Percentiles rank a stretch among this genome's conserved stretches.
These are phyloP conservation scores for Bombus turneri DNA, from an alignment of 1,140 invertebrate genomes.

Conservation along the genomic window DNA sequence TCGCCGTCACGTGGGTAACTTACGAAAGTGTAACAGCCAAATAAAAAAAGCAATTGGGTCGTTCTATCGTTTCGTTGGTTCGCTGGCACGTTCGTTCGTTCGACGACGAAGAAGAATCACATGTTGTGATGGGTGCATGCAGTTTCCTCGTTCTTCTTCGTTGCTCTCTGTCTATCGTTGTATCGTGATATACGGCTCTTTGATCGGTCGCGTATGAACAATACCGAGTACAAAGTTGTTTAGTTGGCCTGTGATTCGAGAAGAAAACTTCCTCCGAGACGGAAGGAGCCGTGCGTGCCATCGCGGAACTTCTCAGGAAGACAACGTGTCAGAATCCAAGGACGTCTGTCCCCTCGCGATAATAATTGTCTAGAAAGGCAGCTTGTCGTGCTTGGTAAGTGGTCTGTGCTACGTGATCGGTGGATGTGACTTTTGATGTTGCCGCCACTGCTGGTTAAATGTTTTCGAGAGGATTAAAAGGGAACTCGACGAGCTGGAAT, in stretches of 20 bases:
- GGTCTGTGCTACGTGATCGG: not conserved
- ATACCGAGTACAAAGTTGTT: not conserved
- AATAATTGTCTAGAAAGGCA: constrained; percentile 13
- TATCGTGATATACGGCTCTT: constrained; percentile 9
- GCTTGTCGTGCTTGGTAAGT: constrained; percentile 37
- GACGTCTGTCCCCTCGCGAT: constrained; percentile 20
- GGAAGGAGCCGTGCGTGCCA: not conserved
- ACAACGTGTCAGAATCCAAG: not conserved
- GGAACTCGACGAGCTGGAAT: not conserved
- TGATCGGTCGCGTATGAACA: constrained; percentile 39
- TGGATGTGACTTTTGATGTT: constrained; percentile 11
- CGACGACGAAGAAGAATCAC: not conserved
- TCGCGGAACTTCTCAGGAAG: not conserved
- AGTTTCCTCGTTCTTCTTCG: constrained; percentile 7
- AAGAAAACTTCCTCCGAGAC: constrained; percentile 2
- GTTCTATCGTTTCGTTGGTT: not conserved
- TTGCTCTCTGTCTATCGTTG: not conserved
- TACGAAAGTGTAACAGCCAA: not conserved
- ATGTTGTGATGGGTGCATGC: constrained; percentile 15
- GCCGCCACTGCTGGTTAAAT: not conserved
- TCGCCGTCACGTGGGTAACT: constrained; percentile 52
- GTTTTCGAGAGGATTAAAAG: constrained; percentile 4
- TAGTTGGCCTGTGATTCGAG: not conserved
- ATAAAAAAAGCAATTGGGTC: not conserved
- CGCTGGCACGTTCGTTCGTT: not conserved